Evolutionary conservation across 1,140 invertebrate genomes (phyloP), one percentile per base, ranked within the genome.

Genomic region (Drosophila novamexicana): DNA sequence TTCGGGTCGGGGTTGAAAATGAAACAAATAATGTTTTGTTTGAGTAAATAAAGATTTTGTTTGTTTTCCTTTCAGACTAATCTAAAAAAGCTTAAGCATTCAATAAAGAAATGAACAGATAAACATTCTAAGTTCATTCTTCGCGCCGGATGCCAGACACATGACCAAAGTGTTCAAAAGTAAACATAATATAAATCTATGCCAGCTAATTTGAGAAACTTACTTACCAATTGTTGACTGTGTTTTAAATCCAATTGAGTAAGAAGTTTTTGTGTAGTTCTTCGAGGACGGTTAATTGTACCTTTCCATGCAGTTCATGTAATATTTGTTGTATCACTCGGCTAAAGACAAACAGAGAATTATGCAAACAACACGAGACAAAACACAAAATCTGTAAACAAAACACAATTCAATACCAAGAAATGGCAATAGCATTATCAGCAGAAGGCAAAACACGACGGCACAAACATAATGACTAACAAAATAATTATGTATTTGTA

Each of bases 141-240:
- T 6, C 47, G 9, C 22, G 1, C 34, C 52, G 52, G 9, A 54
- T n/a, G 52, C 8, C 8, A 18, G 52, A 34, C 52, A 9, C 32
- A 53, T 53, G 32, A 36, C 29, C n/a, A 53, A 16, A 16, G 1
- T 14, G 22, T 29, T 29, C 16, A 1, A n/a, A 12, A 39, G 7
- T 54, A 6, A 36, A 8, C 52, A 53, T 10, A 53, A 7, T 50
- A 32, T 12, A 32, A 6, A 42, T 42, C 39, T 22, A 2, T 37
- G 6, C 8, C 32, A 3, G 7, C 12, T 12, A 64, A 42, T 42
- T 52, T 32, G 2, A 34, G 2, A 7, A 29, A 72, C 69, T 72
- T 67, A 72, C 69, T 72, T 67, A 72, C 69, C 69, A 44, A n/a
- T 45, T 32, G 9, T 66, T 16, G 37, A 57, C 10, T 14, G 34